Evolutionary conservation across 2,113 vertebrate species (phyloP).

Genomic region (Amphilophus citrinellus): DNA sequence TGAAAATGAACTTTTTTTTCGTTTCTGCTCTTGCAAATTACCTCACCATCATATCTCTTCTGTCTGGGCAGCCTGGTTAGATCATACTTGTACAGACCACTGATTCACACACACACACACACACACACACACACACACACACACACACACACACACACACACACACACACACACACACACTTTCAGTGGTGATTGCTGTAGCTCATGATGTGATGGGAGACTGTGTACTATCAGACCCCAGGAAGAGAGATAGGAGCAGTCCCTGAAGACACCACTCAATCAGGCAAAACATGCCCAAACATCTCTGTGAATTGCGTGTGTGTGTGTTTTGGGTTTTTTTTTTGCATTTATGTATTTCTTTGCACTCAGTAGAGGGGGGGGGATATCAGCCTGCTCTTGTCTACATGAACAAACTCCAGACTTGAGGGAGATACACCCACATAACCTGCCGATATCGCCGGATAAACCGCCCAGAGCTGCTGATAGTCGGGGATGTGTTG

Average conservation of each 20-base stretch:
- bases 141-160: constrained; percentile 29
- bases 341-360: constrained; percentile 46
- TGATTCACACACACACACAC: constrained; percentile 22
- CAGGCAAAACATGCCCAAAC: constrained; percentile 16
- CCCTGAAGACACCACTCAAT: constrained; percentile 43
- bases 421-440: constrained; percentile 85
- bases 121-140: constrained; percentile 25
- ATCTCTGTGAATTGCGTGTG: constrained; percentile 14
- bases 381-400: constrained; percentile 37
- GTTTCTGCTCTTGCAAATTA: constrained; percentile 36
- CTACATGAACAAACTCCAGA: constrained; percentile 71
- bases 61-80: constrained; percentile 40
- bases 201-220: constrained; percentile 48
- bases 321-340: background rate
- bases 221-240: constrained; percentile 60
- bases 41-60: constrained; percentile 67
- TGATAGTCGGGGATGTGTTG: constrained; percentile 89
- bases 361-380: background rate
- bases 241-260: constrained; percentile 68
- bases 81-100: constrained; percentile 44
- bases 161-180: constrained; percentile 20
- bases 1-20: constrained; percentile 4
- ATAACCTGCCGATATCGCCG: constrained; percentile 66
- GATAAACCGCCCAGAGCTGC: constrained; percentile 72
- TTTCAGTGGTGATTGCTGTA: constrained; percentile 48